A percentile compares a stretch with the other conserved stretches of the same genome.
These are phyloP conservation scores for Blastomussa wellsi DNA, from an alignment of 92 coral and sea anemone species.

Conservation along the genomic window DNA sequence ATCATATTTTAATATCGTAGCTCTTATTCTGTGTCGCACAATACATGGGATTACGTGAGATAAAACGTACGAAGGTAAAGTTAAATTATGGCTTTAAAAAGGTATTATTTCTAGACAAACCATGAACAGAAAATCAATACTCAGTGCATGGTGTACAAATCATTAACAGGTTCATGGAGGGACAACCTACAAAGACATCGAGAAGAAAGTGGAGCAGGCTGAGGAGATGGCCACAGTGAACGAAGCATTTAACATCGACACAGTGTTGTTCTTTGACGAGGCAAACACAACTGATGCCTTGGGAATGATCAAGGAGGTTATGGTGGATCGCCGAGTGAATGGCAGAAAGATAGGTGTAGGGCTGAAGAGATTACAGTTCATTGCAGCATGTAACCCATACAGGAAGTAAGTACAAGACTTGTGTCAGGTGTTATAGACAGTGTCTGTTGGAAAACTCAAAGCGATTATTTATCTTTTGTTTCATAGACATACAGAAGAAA, in stretches of 20 bases:
- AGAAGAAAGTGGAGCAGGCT: slow-evolving; percentile 77
- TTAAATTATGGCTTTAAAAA: not conserved
- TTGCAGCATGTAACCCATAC: slow-evolving; percentile 74
- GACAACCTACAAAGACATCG: slow-evolving; percentile 74
- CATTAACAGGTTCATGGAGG: slow-evolving; percentile 80
- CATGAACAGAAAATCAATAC: not conserved
- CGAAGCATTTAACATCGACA: slow-evolving; percentile 53
- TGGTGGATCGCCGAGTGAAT: slow-evolving; percentile 77
- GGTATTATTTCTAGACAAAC: not conserved
- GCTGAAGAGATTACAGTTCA: slow-evolving; percentile 59
- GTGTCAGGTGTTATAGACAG: too few species aligned
- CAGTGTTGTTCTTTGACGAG: slow-evolving; percentile 81
- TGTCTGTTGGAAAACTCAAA: not conserved
- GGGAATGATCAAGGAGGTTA: slow-evolving; percentile 75
- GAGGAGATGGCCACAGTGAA: slow-evolving; percentile 70
- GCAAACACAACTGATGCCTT: slow-evolving; percentile 88
- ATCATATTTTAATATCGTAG: not conserved
- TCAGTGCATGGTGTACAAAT: not conserved
- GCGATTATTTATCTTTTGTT: not conserved
- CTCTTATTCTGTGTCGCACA: not conserved
- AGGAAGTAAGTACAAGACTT: slow-evolving; percentile 43
- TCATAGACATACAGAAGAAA: slow-evolving; percentile 79
- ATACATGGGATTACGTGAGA: not conserved
- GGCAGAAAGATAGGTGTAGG: slow-evolving; percentile 60
- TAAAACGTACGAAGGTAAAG: not conserved